Evolutionary conservation across 1,140 invertebrate species (phyloP).

Genomic region (Chironomus striatipennis): DNA sequence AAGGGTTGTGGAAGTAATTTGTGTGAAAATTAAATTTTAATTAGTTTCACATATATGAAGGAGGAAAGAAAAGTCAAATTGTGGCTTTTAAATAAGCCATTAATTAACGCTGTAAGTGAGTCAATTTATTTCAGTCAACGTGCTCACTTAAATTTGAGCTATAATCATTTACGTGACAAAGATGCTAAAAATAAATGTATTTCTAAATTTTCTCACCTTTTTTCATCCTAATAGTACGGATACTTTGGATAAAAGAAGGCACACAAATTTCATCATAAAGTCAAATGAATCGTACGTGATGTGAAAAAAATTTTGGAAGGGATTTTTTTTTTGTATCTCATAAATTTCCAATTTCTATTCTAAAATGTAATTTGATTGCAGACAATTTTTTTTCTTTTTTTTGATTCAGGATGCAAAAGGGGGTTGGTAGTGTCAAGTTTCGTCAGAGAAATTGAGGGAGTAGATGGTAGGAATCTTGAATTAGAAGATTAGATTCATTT

Average conservation of each 20-base stretch:
- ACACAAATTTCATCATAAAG: no score
- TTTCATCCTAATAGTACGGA: neutral
- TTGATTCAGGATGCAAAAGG: no score
- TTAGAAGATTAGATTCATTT: no score
- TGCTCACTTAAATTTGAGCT: no score
- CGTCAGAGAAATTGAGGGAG: no score
- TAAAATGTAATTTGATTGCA: neutral
- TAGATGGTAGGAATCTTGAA: no score
- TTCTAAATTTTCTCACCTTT: neutral
- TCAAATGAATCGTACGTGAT: neutral
- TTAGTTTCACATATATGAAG: neutral
- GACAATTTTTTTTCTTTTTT: neutral
- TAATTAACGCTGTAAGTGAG: neutral
- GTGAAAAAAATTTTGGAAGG: neutral
- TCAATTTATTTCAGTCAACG: neutral
- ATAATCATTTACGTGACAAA: conserved; percentile 5
- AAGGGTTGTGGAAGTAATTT: neutral
- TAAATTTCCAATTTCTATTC: conserved; percentile 9
- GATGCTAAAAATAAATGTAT: neutral
- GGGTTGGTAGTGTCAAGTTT: no score
- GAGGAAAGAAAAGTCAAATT: neutral
- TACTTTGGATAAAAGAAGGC: neutral
- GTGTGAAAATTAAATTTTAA: neutral
- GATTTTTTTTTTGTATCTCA: neutral
- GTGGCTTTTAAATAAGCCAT: conserved; percentile 1